Percentiles rank a stretch among this genome's conserved stretches.
phyloP scores from a whole-genome alignment of 2,797 vertebrate species.

The Catharus ustulatus region DNA sequence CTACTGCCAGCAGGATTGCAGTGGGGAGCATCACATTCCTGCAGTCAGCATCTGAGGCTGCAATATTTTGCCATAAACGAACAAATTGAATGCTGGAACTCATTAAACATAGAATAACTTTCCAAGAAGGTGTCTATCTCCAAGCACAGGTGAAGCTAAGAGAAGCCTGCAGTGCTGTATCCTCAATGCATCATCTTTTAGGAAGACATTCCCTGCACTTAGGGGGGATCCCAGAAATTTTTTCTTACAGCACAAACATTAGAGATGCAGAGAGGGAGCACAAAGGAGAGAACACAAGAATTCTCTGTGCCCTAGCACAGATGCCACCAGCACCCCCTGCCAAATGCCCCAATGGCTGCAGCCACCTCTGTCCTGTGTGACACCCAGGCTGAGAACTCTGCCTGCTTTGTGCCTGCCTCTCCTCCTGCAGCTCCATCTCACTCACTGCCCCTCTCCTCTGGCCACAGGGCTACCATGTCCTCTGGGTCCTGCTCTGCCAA shows the following conservation, averaged over 20 bases:
- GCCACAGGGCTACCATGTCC: rapidly evolving
- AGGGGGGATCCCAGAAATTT: no score
- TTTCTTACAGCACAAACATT: background rate
- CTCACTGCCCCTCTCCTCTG: rapidly evolving
- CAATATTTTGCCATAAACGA: background rate
- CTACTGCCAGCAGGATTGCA: background rate
- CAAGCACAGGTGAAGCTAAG: background rate
- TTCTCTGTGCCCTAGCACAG: background rate
- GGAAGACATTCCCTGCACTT: background rate
- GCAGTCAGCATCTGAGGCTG: background rate
- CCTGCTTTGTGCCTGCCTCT: rapidly evolving
- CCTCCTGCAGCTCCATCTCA: background rate
- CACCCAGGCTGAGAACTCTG: rapidly evolving
- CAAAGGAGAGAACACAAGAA: background rate
- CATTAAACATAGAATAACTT: background rate
- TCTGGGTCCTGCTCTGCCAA: rapidly evolving
- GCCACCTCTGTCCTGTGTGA: rapidly evolving
- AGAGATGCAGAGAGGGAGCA: background rate
- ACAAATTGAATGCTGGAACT: rapidly evolving
- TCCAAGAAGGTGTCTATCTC: background rate
- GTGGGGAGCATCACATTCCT: rapidly evolving
- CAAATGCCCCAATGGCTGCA: rapidly evolving
- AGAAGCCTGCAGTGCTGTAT: rapidly evolving
- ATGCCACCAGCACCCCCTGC: rapidly evolving
- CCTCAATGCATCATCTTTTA: rapidly evolving